A percentile compares a stretch with the other conserved stretches of the same genome.
Evolutionary conservation across 1,140 invertebrate genomes (phyloP).

Genomic region (Drosophila lacteicornis): DNA sequence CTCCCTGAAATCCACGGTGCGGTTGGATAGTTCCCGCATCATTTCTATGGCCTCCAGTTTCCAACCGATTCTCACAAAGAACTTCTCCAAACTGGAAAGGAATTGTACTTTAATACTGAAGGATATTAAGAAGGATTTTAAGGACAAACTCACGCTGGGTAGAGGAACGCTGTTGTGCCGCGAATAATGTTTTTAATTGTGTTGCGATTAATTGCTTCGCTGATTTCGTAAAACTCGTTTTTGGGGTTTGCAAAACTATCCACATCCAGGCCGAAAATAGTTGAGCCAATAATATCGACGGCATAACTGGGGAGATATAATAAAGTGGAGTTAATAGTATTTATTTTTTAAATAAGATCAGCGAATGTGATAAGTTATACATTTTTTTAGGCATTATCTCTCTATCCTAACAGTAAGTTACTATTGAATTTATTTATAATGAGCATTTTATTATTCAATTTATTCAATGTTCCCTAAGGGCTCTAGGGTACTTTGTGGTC

Average conservation of each 20-base stretch:
- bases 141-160: conserved; percentile 59
- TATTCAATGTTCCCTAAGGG: no score
- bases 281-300: conserved; percentile 85
- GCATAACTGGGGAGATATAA: conserved; percentile 49
- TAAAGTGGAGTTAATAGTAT: neutral
- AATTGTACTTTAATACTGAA: neutral
- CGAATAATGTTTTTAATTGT: conserved; percentile 33
- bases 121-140: neutral
- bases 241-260: conserved; percentile 80
- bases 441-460: no score
- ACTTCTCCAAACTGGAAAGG: conserved; percentile 38
- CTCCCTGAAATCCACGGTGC: conserved; percentile 86
- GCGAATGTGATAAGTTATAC: neutral
- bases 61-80: conserved; percentile 57
- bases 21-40: conserved; percentile 84
- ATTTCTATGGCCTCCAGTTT: conserved; percentile 18
- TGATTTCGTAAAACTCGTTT: conserved; percentile 67
- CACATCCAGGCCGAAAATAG: conserved; percentile 84
- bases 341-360: neutral
- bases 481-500: no score
- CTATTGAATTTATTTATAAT: no score
- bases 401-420: no score
- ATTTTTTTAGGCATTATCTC: no score
- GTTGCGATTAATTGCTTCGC: conserved; percentile 16
- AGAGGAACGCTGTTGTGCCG: conserved; percentile 56